phyloP scores from a whole-genome alignment of 2,888 invertebrate species.

The Octodonta nipae region DNA sequence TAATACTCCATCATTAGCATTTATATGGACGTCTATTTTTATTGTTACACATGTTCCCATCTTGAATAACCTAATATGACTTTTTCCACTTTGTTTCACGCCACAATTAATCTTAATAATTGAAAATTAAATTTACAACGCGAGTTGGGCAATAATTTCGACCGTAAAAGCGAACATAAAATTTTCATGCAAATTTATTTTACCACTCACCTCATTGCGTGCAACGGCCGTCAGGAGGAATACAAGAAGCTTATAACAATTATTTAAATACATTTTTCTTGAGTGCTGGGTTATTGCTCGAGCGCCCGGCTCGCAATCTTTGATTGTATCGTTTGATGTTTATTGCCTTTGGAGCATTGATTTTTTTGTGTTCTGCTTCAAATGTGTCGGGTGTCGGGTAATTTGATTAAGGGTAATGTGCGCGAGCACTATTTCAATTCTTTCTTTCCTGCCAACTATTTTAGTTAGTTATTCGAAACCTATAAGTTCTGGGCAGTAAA shows the following conservation, averaged over 20 bases:
- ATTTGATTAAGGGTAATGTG: not conserved
- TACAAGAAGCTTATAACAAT: conserved; percentile 9
- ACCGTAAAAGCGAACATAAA: conserved; percentile 10
- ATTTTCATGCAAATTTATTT: conserved; percentile 12
- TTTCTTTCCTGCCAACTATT: no score
- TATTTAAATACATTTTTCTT: conserved; percentile 10
- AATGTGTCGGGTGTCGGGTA: not conserved
- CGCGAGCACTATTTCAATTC: not conserved
- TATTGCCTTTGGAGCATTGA: not conserved
- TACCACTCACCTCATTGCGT: conserved; percentile 10
- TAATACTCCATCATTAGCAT: no score
- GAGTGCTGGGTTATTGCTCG: not conserved
- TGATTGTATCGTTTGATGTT: not conserved
- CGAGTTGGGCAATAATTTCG: conserved; percentile 7
- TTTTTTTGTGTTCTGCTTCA: not conserved
- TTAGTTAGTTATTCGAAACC: no score
- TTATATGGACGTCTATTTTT: conserved; percentile 12
- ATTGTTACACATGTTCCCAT: conserved; percentile 8
- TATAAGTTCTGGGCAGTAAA: no score
- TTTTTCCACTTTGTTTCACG: conserved; percentile 10
- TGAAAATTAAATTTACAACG: conserved; percentile 12
- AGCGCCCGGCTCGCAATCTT: not conserved
- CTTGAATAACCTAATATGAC: conserved; percentile 8
- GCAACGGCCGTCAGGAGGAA: conserved; percentile 8
- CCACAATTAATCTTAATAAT: conserved; percentile 15